These are phyloP conservation scores for Callitettix versicolor DNA, from an alignment of 1,140 invertebrate genomes.

Conservation along the genomic window DNA sequence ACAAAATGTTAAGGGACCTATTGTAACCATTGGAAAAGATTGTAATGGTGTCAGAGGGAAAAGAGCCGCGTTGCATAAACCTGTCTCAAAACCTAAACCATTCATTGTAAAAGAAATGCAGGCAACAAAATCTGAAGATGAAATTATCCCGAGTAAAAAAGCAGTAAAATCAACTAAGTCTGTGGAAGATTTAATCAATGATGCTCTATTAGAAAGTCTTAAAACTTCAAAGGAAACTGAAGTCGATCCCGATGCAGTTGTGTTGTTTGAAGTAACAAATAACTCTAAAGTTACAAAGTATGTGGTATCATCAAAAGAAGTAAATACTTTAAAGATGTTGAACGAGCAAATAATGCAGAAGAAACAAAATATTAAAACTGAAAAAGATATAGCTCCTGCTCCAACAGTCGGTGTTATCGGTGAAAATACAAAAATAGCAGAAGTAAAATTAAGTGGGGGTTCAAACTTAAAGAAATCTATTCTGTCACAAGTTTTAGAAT, in stretches of 20 bases:
- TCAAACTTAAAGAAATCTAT: slow-evolving; percentile 21
- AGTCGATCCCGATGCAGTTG: slow-evolving; percentile 27
- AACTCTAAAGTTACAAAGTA: slow-evolving; percentile 27
- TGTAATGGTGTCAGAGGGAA: slow-evolving; percentile 1
- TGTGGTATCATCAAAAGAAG: slow-evolving; percentile 26
- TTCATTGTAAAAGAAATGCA: slow-evolving; percentile 22
- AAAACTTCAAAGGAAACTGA: slow-evolving; percentile 19
- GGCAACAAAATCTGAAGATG: slow-evolving; percentile 3
- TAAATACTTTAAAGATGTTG: slow-evolving; percentile 22
- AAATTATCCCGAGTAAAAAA: neutral
- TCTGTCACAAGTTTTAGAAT: slow-evolving; percentile 19
- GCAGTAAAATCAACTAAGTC: neutral
- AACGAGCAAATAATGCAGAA: slow-evolving; percentile 22
- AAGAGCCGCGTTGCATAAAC: neutral
- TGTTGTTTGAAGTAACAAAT: slow-evolving; percentile 25
- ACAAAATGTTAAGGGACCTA: slow-evolving; percentile 10
- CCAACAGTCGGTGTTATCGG: slow-evolving; percentile 18
- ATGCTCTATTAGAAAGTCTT: slow-evolving; percentile 20
- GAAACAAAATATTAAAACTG: slow-evolving; percentile 10
- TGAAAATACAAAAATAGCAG: slow-evolving; percentile 19
- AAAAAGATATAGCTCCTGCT: slow-evolving; percentile 14
- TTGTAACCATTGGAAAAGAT: slow-evolving; percentile 8
- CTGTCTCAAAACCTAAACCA: neutral
- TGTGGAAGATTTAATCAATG: slow-evolving; percentile 16
- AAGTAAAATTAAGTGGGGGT: slow-evolving; percentile 21